Evolutionary conservation across 1,140 invertebrate species (phyloP), one percentile per base, ranked within the genome.

Genomic region (Bombus pascuorum): DNA sequence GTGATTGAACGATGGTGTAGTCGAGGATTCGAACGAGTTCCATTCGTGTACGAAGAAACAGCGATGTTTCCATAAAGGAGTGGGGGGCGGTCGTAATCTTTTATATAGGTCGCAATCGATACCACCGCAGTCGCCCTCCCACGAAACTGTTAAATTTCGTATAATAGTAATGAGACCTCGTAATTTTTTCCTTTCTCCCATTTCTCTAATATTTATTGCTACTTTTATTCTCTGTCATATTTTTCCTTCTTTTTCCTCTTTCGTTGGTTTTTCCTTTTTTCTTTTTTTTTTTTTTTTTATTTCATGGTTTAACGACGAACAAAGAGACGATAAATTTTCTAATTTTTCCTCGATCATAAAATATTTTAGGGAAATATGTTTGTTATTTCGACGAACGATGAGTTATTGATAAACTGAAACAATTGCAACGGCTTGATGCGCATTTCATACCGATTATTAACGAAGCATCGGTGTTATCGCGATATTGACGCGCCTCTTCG

Each of bases 71-170:
- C 42, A 65, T 59, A 39, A 85, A 71, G 37, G 42, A 22, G 82
- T 5, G 12, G 57, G 68, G 5, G 28, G 44, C 12, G 28, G 34
- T 78, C 72, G 73, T 85, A 80, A 70, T 85, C 83, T 79, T 85
- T 85, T 85, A 85, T 85, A 80, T 85, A 85, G 83, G 83, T 85
- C 68, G 77, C 83, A 85, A 85, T 85, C 83, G 77, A 85, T 85
- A 80, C 3, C 34, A 42, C 53, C 47, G 65, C 82, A 66, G 68
- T n/a, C 68, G 22, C 68, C 53, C 77, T 72, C 57, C 42, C 57
- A 59, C 77, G 32, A 72, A 72, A 80, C 83, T 78, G 76, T 80
- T 80, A 62, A 85, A 80, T 84, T 80, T 85, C 57, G 68, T 85
- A 53, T 53, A 85, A 85, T 73, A 34, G 34, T 71, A 80, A 72